Evolutionary conservation across 2,888 invertebrate genomes (phyloP).

Genomic region (Phalera bucephala): DNA sequence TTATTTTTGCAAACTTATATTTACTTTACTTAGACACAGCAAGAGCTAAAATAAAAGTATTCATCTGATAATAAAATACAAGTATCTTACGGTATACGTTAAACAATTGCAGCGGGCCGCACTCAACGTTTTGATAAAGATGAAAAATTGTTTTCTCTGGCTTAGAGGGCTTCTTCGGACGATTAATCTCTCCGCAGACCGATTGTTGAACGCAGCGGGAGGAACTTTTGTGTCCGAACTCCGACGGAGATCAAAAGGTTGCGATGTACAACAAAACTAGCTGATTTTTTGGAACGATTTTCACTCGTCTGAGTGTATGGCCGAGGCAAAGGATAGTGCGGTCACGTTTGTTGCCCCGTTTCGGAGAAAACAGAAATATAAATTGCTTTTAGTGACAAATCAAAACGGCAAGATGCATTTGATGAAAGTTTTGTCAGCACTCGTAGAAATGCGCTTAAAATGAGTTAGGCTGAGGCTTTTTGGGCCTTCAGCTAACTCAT

Average conservation of each 20-base stretch:
- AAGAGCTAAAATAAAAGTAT: too few relatives aligned
- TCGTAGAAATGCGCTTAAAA: conserved; percentile 14
- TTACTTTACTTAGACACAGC: too few relatives aligned
- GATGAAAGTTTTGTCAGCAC: conserved; percentile 14
- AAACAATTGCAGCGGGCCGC: conserved; percentile 44
- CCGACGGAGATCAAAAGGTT: conserved; percentile 71
- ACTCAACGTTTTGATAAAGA: conserved; percentile 75
- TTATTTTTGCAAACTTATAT: too few relatives aligned
- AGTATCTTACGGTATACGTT: conserved; percentile 27
- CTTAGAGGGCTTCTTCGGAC: conserved; percentile 69
- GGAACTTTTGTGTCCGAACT: conserved; percentile 73
- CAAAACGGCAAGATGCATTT: conserved; percentile 23
- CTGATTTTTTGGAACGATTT: conserved; percentile 55
- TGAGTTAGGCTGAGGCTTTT: too few relatives aligned
- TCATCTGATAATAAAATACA: conserved; percentile 21
- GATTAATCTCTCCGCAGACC: conserved; percentile 78
- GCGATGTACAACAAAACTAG: conserved; percentile 46
- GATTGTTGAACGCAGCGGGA: conserved; percentile 70
- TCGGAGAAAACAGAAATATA: conserved; percentile 19
- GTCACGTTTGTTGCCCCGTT: conserved; percentile 5
- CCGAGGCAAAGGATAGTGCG: conserved; percentile 15
- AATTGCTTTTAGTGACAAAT: conserved; percentile 32
- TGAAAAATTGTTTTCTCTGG: conserved; percentile 76
- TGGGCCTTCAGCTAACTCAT: too few relatives aligned
- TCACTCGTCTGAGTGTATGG: conserved; percentile 29